Percentiles rank a stretch among this genome's conserved stretches.
phyloP scores from a whole-genome alignment of 2,888 invertebrate genomes.

The Caenorhabditis afra region DNA sequence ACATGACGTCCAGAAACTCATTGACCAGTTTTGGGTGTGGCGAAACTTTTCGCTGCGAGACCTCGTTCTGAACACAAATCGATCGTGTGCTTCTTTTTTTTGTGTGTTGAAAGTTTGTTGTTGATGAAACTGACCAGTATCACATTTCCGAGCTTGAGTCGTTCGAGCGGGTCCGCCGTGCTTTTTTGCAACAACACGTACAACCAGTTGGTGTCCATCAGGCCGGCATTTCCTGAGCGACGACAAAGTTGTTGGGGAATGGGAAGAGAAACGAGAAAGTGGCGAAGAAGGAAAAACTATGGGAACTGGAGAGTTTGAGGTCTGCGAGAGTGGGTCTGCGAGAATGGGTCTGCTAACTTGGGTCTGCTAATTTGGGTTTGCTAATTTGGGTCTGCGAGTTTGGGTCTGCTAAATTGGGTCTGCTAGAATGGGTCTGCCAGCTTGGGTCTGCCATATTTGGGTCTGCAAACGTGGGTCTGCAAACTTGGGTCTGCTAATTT shows the following conservation, averaged over 20 bases:
- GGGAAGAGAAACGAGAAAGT: constrained; percentile 4
- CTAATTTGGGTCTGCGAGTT: no score
- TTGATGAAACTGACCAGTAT: constrained; percentile 39
- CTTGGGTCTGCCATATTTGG: no score
- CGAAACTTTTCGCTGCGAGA: constrained; percentile 52
- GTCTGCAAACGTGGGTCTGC: no score
- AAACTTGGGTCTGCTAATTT: neutral
- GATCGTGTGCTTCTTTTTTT: no score
- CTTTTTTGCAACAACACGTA: constrained; percentile 41
- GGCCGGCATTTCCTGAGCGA: constrained; percentile 1
- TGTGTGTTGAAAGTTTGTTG: neutral
- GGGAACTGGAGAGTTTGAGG: no score
- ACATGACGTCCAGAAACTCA: constrained; percentile 59
- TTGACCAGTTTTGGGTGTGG: constrained; percentile 58
- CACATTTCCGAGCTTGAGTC: constrained; percentile 55
- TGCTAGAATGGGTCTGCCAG: no score
- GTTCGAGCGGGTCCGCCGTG: constrained; percentile 57
- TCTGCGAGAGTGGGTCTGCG: neutral
- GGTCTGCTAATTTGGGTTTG: no score
- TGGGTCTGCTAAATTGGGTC: no score
- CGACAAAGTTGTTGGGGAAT: neutral
- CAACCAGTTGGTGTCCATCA: constrained; percentile 59
- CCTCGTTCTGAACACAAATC: constrained; percentile 34
- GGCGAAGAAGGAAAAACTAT: neutral
- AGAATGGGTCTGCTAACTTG: neutral